Base-by-base conservation (phyloP, 2,113 vertebrate species). In the Apteryx owenii region DNA sequence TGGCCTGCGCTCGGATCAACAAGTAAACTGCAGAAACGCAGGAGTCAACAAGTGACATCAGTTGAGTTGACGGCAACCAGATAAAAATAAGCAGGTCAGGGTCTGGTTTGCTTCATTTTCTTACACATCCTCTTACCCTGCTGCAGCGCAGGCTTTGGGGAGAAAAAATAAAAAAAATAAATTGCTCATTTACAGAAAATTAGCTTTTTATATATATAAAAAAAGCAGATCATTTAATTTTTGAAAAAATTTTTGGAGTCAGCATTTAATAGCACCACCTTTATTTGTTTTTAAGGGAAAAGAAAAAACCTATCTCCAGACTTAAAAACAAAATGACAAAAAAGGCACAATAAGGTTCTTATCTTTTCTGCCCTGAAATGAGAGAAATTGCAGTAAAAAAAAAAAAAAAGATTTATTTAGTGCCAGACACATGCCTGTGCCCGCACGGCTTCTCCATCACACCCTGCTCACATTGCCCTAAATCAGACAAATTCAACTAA, bases 91-190 rank as follows among this genome's bases (percentile, higher is more conserved):
- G 86, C 95, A 97, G 96, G 96, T 96, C 96, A 84, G 92, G 89
- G 69, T 96, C 97, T 98, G 97, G 40, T 95, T 98, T 97, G 22
- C 78, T 92, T 98, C 97, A 97, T 93, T 95, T 92, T 81, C 81
- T 88, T 95, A 73, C 91, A 92, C 65, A 86, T 95, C 79, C 76
- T 84, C 76, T 90, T 44, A 22, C 58, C 51, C 92, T 46, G 60
- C 65, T 71, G 78, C 58, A 62, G 23, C 12, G 25, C 17, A n/a
- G 68, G 61, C 75, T 77, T 65, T 79, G 81, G n/a, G 62, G 62
- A 4, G 28, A 85, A 46, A 23, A 31, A 56, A 56, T n/a, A 51
- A 42, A 42, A 42, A 11, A 46, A 69, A 29, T 46, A 72, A 17
- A n/a, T 14, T 58, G 4, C 58, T 83, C 48, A 22, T 33, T 91